Base-by-base conservation (phyloP, 2,888 invertebrate species). In the Drepana falcataria region DNA sequence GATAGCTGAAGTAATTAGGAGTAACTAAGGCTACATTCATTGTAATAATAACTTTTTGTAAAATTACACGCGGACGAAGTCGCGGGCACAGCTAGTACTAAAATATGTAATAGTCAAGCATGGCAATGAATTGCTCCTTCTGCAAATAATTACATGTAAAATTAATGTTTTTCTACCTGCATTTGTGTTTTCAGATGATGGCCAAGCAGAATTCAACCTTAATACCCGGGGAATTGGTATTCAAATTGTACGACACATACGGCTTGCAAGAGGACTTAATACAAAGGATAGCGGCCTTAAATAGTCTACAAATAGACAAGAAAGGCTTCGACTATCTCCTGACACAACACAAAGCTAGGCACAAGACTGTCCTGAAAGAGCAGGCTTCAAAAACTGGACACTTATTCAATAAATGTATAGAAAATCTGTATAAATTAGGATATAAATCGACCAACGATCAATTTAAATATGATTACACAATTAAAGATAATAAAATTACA, bases 221-320 rank as follows among this genome's bases (percentile, higher is more conserved):
- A 55, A 91, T 96, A 59, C 92, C 94, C 2, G 94, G 93, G 0
- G 91, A 94, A 54, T 78, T 95, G 53, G 93, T 95, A 0, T 95
- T 94, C 74, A 95, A 94, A 80, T 77, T 97, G 33, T 95, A 95
- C 64, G 96, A 96, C 74, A 95, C 96, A 0, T 94, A 95, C 77
- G 97, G 97, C 47, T 91, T 97, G 55, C 94, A 94, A 72, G 92
- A 94, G 66, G 94, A 95, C 49, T 79, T 93, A 3, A 95, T 96
- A 55, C 81, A 92, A 37, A 93, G 94, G 66, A 80, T 97, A 51
- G 94, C 95, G 0, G 76, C 90, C 53, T 74, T 93, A 3, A 93
- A 96, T 70, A 92, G 93, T 51, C 75, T 95, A 54, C 73, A 84
- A 35, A 93, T 95, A 64, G 94, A 96, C 80, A 81, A 88, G 52